Conservation (phyloP, 2,797 vertebrate genomes). For the Anabas testudineus region DNA sequence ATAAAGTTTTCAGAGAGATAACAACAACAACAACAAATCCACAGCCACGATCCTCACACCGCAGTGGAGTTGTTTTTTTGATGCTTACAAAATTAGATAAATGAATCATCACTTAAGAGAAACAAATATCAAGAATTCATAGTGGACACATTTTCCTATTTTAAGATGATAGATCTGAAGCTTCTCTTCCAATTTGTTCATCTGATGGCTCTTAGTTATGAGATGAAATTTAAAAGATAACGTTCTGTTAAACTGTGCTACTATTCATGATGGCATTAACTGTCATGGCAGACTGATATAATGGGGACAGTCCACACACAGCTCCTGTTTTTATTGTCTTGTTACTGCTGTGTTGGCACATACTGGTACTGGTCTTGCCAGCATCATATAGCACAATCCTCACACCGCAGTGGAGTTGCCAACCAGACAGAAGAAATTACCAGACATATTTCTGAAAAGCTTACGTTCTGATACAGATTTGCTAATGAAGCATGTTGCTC, state of each 20-base stretch:
- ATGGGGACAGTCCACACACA: not conserved
- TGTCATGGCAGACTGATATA: not conserved
- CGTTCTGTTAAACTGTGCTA: not conserved
- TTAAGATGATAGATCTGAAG: not conserved
- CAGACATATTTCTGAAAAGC: constrained; percentile 7
- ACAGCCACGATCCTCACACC: too few species aligned
- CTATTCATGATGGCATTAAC: not conserved
- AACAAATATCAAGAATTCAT: not conserved
- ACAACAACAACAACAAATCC: too few species aligned
- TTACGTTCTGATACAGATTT: constrained; percentile 7
- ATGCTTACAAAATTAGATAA: too few species aligned
- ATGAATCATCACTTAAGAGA: too few species aligned
- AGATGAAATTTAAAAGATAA: not conserved
- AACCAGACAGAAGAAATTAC: too few species aligned
- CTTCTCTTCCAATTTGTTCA: not conserved
- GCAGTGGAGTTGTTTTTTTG: too few species aligned
- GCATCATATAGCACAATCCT: not conserved
- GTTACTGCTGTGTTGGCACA: constrained; percentile 1
- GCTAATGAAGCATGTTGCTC: not conserved
- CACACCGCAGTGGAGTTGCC: not conserved
- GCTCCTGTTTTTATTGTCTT: constrained; percentile 36
- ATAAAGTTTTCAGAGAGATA: too few species aligned
- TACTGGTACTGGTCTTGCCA: not conserved
- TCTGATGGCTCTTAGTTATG: not conserved
- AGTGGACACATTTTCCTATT: constrained; percentile 2